Evolutionary conservation across 2,113 vertebrate species (phyloP).

Genomic region (Cnemophilus loriae): DNA sequence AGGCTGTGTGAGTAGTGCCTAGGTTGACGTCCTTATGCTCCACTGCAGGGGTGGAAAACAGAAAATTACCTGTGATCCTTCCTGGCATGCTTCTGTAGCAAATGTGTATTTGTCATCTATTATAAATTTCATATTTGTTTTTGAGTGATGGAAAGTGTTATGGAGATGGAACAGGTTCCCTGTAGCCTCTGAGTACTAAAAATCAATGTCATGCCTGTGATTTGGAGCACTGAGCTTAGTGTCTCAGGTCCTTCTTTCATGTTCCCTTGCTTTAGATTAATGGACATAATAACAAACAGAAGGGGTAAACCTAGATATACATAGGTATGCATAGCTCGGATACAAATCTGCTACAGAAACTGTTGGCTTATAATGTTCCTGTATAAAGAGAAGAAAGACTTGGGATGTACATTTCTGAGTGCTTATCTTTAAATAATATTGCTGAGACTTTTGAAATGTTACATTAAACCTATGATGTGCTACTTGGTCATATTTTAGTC

Average conservation of each 20-base stretch:
- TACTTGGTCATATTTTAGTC: not conserved
- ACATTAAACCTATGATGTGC: not conserved
- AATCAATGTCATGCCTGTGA: not conserved
- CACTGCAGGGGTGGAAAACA: not conserved
- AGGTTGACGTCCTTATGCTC: not conserved
- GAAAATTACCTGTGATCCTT: not conserved
- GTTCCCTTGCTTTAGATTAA: not conserved
- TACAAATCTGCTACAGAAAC: not conserved
- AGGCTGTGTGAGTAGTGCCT: not conserved
- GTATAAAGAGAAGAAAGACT: not conserved
- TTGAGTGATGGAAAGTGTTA: not conserved
- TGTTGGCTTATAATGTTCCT: not conserved
- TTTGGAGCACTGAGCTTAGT: not conserved
- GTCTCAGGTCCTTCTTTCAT: not conserved
- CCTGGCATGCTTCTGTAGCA: not conserved
- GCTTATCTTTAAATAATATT: not conserved
- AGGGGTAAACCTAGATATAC: not conserved
- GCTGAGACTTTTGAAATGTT: not conserved
- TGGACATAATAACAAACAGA: not conserved
- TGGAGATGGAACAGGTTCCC: not conserved
- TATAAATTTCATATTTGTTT: not conserved
- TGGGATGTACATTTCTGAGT: not conserved
- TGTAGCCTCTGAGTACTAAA: not conserved
- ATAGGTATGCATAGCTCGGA: not conserved
- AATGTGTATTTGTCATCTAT: not conserved